A percentile compares a stretch with the other conserved stretches of the same genome.
Conservation (phyloP, 2,113 vertebrate genomes). For the Alexandromys fortis region DNA sequence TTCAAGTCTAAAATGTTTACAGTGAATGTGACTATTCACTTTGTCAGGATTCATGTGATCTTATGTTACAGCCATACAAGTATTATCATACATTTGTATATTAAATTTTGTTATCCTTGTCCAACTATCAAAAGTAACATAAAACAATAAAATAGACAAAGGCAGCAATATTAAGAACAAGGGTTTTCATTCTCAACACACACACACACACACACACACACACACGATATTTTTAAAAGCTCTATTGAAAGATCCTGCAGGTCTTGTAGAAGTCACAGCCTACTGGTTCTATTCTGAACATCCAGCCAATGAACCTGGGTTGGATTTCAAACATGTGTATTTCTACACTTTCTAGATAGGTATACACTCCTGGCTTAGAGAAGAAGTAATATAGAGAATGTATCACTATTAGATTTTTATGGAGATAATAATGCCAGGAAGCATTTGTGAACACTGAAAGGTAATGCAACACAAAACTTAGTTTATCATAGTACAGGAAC, state of each 20-base stretch:
- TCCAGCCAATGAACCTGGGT: background rate
- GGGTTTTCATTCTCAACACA: background rate
- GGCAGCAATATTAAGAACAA: background rate
- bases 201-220: no score
- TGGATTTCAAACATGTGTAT: background rate
- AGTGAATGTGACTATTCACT: constrained; percentile 26
- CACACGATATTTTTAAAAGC: background rate
- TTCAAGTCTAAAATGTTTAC: background rate
- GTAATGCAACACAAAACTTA: constrained; percentile 3
- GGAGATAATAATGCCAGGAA: background rate
- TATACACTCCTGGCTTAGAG: background rate
- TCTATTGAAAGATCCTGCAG: background rate
- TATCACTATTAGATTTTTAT: constrained; percentile 36
- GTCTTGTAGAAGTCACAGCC: background rate
- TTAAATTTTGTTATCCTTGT: background rate
- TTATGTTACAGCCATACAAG: background rate
- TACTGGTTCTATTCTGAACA: background rate
- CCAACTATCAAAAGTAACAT: constrained; percentile 15
- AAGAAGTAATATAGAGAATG: background rate
- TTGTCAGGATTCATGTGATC: background rate
- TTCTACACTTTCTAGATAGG: background rate
- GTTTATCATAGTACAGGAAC: background rate
- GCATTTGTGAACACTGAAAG: background rate
- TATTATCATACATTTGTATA: background rate
- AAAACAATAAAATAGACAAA: background rate